Conservation (phyloP, 92 coral and sea anemone species). For the Palythoa heliodiscus region DNA sequence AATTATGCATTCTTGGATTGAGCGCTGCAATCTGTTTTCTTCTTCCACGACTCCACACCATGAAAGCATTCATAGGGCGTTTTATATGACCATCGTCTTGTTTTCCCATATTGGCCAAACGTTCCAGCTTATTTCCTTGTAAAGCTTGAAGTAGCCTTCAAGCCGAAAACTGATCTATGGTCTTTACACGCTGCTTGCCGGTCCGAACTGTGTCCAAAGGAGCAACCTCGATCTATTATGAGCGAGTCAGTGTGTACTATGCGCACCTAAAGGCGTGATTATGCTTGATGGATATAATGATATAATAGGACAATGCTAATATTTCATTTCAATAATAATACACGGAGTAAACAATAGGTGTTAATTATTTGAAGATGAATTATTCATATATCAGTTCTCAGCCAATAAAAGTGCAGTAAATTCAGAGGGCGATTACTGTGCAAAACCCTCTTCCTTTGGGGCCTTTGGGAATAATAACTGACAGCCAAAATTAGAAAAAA, state of each 20-base stretch:
- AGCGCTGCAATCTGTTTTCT: constrained; percentile 97
- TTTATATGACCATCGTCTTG: constrained; percentile 98
- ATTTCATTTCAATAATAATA: constrained; percentile 99
- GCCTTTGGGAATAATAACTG: constrained; percentile 55
- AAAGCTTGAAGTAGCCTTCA: constrained; percentile 24
- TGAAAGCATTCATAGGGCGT: constrained; percentile 99
- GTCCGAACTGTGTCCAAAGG: constrained; percentile 76
- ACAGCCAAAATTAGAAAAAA: constrained; percentile 13
- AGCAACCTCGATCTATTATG: constrained; percentile 92
- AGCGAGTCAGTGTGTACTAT: constrained; percentile 72
- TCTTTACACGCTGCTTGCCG: constrained; percentile 42
- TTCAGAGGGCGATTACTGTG: constrained; percentile 70
- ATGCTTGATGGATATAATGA: constrained; percentile 97
- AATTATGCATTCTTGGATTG: constrained; percentile 99
- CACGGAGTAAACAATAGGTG: constrained; percentile 99
- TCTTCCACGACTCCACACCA: constrained; percentile 99
- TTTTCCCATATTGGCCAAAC: constrained; percentile 78
- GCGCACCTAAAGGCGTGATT: constrained; percentile 96
- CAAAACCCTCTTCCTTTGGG: constrained; percentile 71
- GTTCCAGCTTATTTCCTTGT: constrained; percentile 22
- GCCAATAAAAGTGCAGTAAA: constrained; percentile 81
- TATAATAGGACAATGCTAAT: constrained; percentile 99
- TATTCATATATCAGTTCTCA: constrained; percentile 80
- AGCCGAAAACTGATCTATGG: constrained; percentile 33
- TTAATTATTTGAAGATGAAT: constrained; percentile 99